A percentile compares a stretch with the other conserved stretches of the same genome.
These are phyloP conservation scores for Eospalax fontanierii DNA, from an alignment of 2,797 vertebrate species.

Conservation along the genomic window DNA sequence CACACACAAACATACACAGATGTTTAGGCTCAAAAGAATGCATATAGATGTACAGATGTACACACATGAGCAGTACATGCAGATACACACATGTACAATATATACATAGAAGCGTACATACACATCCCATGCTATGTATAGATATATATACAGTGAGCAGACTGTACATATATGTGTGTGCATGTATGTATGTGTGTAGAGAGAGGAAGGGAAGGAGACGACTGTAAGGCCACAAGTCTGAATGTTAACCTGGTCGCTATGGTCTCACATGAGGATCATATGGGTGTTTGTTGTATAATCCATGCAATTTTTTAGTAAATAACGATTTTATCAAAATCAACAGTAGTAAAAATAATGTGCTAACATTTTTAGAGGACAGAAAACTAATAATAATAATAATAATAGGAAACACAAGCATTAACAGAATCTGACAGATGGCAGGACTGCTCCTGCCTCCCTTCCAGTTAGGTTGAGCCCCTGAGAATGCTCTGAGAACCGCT, in stretches of 20 bases:
- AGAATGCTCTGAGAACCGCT: neutral
- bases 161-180: neutral
- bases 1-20: neutral
- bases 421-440: fast-evolving
- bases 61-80: neutral
- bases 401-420: neutral
- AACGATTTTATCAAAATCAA: constrained; percentile 33
- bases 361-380: neutral
- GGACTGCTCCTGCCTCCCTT: neutral
- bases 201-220: neutral
- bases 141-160: neutral
- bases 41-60: neutral
- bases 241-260: neutral
- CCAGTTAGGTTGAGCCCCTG: neutral
- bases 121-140: too few relatives aligned
- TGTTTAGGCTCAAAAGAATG: too few relatives aligned
- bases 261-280: neutral
- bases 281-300: neutral
- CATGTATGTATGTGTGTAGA: too few relatives aligned
- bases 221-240: neutral
- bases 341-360: neutral
- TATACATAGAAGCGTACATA: neutral
- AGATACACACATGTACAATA: neutral
- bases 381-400: neutral
- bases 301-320: neutral